Percentiles rank a stretch among this genome's conserved stretches.
Conservation (phyloP, 2,888 invertebrate genomes). For the Drosophila cracens region DNA sequence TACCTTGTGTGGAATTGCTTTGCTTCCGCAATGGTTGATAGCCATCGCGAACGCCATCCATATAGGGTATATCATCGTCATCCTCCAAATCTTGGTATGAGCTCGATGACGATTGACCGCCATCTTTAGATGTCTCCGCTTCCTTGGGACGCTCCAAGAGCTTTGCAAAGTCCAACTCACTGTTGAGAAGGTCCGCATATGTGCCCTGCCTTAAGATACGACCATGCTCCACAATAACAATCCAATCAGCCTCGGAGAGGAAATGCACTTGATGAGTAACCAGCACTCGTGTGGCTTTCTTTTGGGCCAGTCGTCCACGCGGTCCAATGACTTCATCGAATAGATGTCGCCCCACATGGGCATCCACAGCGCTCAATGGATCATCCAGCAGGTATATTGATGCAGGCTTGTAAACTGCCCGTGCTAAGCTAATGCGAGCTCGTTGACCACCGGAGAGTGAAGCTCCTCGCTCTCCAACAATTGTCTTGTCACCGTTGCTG, state of each 20-base stretch:
- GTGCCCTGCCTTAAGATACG: slow-evolving; percentile 85
- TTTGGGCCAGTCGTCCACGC: slow-evolving; percentile 86
- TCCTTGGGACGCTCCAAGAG: slow-evolving; percentile 84
- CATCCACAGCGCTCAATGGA: slow-evolving; percentile 92
- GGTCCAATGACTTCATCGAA: slow-evolving; percentile 90
- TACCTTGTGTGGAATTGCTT: slow-evolving; percentile 65
- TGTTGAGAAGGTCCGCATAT: slow-evolving; percentile 85
- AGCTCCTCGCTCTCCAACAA: slow-evolving; percentile 90
- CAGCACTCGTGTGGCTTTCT: slow-evolving; percentile 88
- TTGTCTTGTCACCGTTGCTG: slow-evolving; percentile 88
- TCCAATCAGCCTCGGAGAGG: slow-evolving; percentile 87
- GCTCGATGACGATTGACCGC: slow-evolving; percentile 23
- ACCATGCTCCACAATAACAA: slow-evolving; percentile 88
- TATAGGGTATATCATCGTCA: slow-evolving; percentile 85
- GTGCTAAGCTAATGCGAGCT: slow-evolving; percentile 90
- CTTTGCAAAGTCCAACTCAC: slow-evolving; percentile 86
- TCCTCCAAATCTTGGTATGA: slow-evolving; percentile 56
- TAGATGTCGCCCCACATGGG: slow-evolving; percentile 90
- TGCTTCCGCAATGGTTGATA: slow-evolving; percentile 79
- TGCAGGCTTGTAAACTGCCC: slow-evolving; percentile 90
- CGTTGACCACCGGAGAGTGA: slow-evolving; percentile 91
- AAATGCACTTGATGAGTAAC: slow-evolving; percentile 93
- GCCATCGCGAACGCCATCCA: slow-evolving; percentile 82
- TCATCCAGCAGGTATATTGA: slow-evolving; percentile 92
- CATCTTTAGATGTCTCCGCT: slow-evolving; percentile 49